Percentiles rank a stretch among this genome's conserved stretches.
Conservation (phyloP, 2,888 invertebrate genomes). For the Crioceris asparagi region DNA sequence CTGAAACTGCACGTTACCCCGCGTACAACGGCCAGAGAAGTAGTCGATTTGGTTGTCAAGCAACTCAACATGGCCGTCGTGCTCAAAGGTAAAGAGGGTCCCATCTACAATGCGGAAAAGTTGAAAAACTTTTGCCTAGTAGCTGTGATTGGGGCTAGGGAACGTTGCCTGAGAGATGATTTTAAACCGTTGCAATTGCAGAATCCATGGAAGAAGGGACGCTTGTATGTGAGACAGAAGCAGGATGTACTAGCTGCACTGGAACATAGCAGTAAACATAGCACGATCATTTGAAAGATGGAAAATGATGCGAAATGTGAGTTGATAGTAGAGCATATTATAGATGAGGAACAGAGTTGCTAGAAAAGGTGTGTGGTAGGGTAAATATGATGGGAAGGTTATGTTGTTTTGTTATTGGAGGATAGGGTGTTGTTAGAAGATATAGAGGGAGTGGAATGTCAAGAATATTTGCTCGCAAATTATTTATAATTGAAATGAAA, state of each 20-base stretch:
- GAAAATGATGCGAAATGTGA: too few relatives aligned
- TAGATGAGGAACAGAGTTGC: too few relatives aligned
- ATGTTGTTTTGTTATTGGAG: too few relatives aligned
- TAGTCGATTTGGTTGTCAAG: conserved; percentile 89
- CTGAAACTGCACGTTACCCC: conserved; percentile 89
- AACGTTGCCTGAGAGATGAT: conserved; percentile 87
- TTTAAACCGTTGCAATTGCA: conserved; percentile 88
- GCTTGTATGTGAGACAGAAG: conserved; percentile 84
- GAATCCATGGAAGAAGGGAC: conserved; percentile 92
- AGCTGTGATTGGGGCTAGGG: conserved; percentile 89
- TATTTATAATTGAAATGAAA: too few relatives aligned
- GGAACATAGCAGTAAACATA: conserved; percentile 77
- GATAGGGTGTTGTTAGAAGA: too few relatives aligned
- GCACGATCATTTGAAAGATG: conserved; percentile 52
- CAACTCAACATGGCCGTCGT: conserved; percentile 88
- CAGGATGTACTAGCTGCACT: conserved; percentile 81
- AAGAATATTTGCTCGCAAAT: too few relatives aligned
- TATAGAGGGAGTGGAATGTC: too few relatives aligned
- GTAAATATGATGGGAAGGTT: too few relatives aligned
- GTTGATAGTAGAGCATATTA: too few relatives aligned
- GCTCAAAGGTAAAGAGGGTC: conserved; percentile 74
- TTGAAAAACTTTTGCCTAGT: conserved; percentile 86
- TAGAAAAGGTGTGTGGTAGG: too few relatives aligned
- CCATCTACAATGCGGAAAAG: conserved; percentile 74
- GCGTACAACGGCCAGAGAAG: conserved; percentile 87